These are phyloP conservation scores for Nilaparvata lugens DNA, from an alignment of 1,140 invertebrate genomes.

Conservation along the genomic window DNA sequence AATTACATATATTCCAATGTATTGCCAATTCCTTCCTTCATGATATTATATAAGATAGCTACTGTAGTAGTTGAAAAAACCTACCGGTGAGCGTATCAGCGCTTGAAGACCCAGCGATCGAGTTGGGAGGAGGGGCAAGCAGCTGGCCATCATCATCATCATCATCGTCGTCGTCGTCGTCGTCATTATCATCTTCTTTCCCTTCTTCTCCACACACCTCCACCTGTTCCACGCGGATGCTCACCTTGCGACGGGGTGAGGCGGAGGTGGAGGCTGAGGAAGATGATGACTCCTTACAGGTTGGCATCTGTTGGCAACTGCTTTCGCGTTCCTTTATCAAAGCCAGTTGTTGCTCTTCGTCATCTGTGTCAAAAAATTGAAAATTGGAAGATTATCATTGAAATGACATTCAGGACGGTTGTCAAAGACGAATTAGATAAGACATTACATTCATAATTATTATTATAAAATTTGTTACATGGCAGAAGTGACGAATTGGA, in stretches of 20 bases:
- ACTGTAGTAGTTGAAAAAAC: slow-evolving; percentile 16
- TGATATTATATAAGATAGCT: no score
- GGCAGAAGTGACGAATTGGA: no score
- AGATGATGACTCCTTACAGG: slow-evolving; percentile 5
- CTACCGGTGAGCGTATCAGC: slow-evolving; percentile 64
- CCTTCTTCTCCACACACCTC: slow-evolving; percentile 23
- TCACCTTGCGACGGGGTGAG: slow-evolving; percentile 34
- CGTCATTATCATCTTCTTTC: slow-evolving; percentile 28
- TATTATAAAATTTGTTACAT: no score
- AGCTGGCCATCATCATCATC: slow-evolving; percentile 32
- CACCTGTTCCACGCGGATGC: slow-evolving; percentile 36
- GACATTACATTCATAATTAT: no score
- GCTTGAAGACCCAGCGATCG: slow-evolving; percentile 58
- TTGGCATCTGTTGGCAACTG: neutral
- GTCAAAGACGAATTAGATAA: no score
- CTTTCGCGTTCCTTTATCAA: slow-evolving; percentile 27
- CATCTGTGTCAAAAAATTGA: slow-evolving; percentile 32
- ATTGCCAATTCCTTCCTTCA: no score
- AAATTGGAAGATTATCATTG: neutral
- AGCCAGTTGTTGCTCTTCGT: slow-evolving; percentile 41
- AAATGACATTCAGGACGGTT: no score
- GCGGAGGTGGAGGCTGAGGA: slow-evolving; percentile 27
- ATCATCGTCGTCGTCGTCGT: slow-evolving; percentile 34
- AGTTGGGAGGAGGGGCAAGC: slow-evolving; percentile 35
- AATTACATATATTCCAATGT: no score